phyloP scores from a whole-genome alignment of 2,797 vertebrate genomes.

The Nyctalus aviator region DNA sequence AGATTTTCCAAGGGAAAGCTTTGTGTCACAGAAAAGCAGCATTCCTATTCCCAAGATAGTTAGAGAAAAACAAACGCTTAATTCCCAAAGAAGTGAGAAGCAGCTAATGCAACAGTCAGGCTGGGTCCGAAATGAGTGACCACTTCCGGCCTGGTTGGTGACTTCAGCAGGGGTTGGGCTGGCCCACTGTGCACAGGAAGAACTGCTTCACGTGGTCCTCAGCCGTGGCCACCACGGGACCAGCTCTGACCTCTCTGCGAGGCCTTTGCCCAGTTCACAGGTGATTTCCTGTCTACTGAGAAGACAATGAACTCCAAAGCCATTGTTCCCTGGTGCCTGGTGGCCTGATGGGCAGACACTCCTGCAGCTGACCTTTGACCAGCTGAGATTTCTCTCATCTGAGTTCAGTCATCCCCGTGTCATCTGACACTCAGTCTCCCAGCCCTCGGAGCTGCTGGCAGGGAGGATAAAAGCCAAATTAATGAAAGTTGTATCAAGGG shows the following conservation, averaged over 20 bases:
- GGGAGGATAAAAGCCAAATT: not conserved
- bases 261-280: not conserved
- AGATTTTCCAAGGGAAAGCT: not conserved
- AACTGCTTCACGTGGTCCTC: not conserved
- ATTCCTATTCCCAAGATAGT: not conserved
- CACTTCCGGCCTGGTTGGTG: accelerated
- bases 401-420: not conserved
- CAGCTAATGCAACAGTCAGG: not conserved
- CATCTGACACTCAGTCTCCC: not conserved
- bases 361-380: not conserved
- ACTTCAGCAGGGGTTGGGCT: not conserved
- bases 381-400: slow-evolving; percentile 27
- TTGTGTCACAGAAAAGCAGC: not conserved
- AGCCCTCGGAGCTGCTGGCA: not conserved
- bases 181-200: not conserved
- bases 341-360: not conserved
- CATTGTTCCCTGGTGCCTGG: not conserved
- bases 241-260: not conserved
- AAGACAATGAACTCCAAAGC: slow-evolving; percentile 31
- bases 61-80: not conserved
- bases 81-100: not conserved
- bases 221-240: not conserved
- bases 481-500: not conserved
- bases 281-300: not conserved
- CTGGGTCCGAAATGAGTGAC: not conserved